Conservation (phyloP, 2,797 vertebrate species). For the Paedocypris micromegethes region DNA sequence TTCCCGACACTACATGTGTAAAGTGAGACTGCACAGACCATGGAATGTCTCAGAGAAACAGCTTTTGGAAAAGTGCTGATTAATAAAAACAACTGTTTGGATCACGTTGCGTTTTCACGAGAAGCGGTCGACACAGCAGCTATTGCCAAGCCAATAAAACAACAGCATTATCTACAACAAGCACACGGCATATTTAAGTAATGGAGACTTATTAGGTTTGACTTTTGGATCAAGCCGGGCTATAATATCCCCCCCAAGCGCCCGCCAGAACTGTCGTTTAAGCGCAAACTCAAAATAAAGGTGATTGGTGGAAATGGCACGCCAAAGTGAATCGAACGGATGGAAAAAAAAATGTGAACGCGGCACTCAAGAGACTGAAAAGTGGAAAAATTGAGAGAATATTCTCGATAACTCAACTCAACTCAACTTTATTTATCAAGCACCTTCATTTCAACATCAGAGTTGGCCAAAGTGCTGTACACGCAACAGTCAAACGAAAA, state of each 20-base stretch:
- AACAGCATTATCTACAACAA: slow-evolving; percentile 33
- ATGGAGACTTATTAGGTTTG: slow-evolving; percentile 43
- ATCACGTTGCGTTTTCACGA: slow-evolving; percentile 11
- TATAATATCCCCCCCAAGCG: slow-evolving; percentile 30
- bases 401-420: too few species aligned
- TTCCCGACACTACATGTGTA: too few species aligned
- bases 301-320: slow-evolving; percentile 38
- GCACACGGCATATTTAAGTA: slow-evolving; percentile 30
- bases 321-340: slow-evolving; percentile 28
- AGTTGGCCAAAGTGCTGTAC: too few species aligned
- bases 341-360: slow-evolving; percentile 23
- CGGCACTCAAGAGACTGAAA: slow-evolving; percentile 12
- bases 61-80: slow-evolving; percentile 28
- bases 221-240: slow-evolving; percentile 34
- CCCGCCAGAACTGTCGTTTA: slow-evolving; percentile 31
- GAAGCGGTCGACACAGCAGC: neutral
- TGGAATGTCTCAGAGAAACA: slow-evolving; percentile 29
- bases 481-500: too few species aligned
- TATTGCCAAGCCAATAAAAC: slow-evolving; percentile 32
- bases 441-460: too few species aligned
- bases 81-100: slow-evolving; percentile 27
- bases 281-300: slow-evolving; percentile 39
- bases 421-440: too few species aligned
- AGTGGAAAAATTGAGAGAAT: neutral
- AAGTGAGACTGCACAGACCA: too few species aligned